A percentile compares a stretch with the other conserved stretches of the same genome.
phyloP scores from a whole-genome alignment of 2,113 vertebrate genomes.

The Mola mola region DNA sequence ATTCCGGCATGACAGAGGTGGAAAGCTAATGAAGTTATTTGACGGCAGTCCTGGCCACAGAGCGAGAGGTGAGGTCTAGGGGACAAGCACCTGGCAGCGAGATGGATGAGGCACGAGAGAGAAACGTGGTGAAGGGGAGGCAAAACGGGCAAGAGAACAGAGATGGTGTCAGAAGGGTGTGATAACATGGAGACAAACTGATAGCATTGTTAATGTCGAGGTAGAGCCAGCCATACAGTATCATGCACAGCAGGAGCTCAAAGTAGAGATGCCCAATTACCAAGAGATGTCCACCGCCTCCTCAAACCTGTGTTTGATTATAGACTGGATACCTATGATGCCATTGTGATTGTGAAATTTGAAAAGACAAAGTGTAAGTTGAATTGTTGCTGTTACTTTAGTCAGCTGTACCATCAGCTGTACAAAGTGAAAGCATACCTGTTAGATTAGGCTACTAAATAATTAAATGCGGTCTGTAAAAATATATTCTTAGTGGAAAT shows the following conservation, averaged over 20 bases:
- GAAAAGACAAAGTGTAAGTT: conserved; percentile 59
- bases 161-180: conserved; percentile 70
- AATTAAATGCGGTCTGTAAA: conserved; percentile 76
- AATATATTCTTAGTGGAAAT: conserved; percentile 78
- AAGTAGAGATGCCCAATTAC: conserved; percentile 63
- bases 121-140: conserved; percentile 44
- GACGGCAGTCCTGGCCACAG: conserved; percentile 78
- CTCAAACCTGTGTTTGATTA: conserved; percentile 53
- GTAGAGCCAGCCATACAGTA: conserved; percentile 53
- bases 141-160: conserved; percentile 35
- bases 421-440: conserved; percentile 55
- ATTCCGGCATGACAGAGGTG: conserved; percentile 82
- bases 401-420: conserved; percentile 45
- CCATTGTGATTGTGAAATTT: conserved; percentile 56
- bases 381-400: conserved; percentile 39
- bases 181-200: conserved; percentile 76
- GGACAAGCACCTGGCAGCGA: conserved; percentile 81
- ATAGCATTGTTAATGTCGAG: conserved; percentile 69
- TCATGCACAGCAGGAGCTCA: conserved; percentile 35
- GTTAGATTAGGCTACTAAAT: conserved; percentile 76
- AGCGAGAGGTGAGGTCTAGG: conserved; percentile 80
- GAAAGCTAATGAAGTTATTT: conserved; percentile 86
- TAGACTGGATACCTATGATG: conserved; percentile 39
- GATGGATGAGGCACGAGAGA: conserved; percentile 77
- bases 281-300: conserved; percentile 62